Evolutionary conservation across 2,888 invertebrate genomes (phyloP), one percentile per base, ranked within the genome.

Genomic region (Drosophila engyochracea): DNA sequence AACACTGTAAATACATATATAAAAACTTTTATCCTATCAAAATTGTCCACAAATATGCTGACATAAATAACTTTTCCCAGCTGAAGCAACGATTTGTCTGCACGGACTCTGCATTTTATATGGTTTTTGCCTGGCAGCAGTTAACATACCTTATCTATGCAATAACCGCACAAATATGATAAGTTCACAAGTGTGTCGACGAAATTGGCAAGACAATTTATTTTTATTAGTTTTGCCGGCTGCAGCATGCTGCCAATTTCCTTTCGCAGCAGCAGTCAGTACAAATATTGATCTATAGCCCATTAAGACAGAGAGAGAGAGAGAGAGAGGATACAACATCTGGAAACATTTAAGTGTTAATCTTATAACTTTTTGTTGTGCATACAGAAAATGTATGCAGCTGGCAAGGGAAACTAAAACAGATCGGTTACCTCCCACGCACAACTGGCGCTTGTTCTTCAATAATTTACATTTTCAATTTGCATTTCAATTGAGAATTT

Each of bases 381-480:
- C 60, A 51, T 60, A 58, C 67, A 66, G 61, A 74, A 80, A 77
- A 65, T 69, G 64, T 31, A n/a, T 31, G 33, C 37, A 70, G 64
- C 39, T 64, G 35, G 22, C 33, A 52, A 44, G 37, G 55, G 55
- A 6, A 9, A 25, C 37, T 16, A 53, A 63, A 81, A 53, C 54
- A 62, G 64, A 69, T 52, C 49, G 12, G n/a, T 37, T 53, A 39
- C 33, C 64, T 6, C 66, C 61, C 41, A 59, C 58, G n/a, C 30
- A 52, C 70, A 54, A 41, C 52, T 54, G 52, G 12, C 49, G 25
- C 30, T 35, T 58, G 16, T 73, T 41, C 51, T 41, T 19, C 16
- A 30, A 30, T 52, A 63, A 85, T 90, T 82, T 90, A 71, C 85
- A 83, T 85, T 87, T 85, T 63, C 88, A 77, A 89, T 89, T 88